Conservation (phyloP, 2,113 vertebrate genomes). For the Heterotilapia buettikoferi region DNA sequence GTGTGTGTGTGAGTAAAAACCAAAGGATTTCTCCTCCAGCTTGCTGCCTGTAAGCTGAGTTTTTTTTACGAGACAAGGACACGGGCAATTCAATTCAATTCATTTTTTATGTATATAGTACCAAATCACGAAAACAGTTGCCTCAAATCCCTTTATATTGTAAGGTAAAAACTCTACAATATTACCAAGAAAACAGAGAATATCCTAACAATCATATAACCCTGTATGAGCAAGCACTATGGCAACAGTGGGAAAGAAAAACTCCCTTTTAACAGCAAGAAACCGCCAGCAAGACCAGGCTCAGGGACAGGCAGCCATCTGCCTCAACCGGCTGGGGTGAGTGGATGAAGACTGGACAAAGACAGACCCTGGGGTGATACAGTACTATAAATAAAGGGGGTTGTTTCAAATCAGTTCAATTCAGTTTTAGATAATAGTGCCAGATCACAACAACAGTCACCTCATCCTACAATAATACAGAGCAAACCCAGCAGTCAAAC, state of each 20-base stretch:
- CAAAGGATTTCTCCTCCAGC: too few species aligned
- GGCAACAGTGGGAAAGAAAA: neutral
- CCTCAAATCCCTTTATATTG: neutral
- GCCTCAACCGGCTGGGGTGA: neutral
- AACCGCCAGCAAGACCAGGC: neutral
- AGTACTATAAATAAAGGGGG: neutral
- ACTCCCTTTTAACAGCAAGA: neutral
- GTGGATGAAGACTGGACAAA: neutral
- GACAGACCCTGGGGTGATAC: neutral
- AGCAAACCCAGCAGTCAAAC: neutral
- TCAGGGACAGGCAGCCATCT: neutral
- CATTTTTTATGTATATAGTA: neutral
- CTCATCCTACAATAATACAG: neutral
- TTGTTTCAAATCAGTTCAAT: neutral
- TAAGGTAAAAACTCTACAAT: neutral
- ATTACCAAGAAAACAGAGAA: neutral
- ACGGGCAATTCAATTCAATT: neutral
- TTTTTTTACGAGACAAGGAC: neutral
- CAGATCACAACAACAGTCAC: neutral
- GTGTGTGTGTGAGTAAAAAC: too few species aligned
- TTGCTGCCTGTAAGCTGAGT: neutral
- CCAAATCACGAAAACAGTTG: neutral
- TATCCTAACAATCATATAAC: neutral
- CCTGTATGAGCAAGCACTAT: neutral
- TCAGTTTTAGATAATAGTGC: neutral